phyloP scores from a whole-genome alignment of 2,797 vertebrate genomes.

The Pteropus rufus region DNA sequence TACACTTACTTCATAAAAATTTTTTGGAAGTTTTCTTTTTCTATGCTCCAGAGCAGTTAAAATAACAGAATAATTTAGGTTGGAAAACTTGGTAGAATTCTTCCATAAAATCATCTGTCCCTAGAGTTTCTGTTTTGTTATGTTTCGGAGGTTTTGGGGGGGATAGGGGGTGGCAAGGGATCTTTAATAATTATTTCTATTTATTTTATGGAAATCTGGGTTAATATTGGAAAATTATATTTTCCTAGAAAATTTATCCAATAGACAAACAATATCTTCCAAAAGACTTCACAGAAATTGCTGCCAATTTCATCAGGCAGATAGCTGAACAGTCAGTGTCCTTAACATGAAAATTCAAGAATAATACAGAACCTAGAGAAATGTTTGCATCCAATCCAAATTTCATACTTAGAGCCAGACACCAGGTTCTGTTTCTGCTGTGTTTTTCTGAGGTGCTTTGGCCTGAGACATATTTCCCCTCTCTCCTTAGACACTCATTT shows the following conservation, averaged over 20 bases:
- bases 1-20: background rate
- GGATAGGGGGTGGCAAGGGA: too few relatives aligned
- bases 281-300: constrained; percentile 7
- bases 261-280: background rate
- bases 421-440: background rate
- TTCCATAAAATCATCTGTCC: background rate
- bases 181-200: background rate
- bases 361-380: background rate
- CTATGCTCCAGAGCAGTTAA: background rate
- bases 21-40: background rate
- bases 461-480: background rate
- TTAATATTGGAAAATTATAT: background rate
- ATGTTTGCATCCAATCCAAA: background rate
- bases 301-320: background rate
- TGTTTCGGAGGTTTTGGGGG: background rate
- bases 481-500: background rate
- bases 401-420: background rate
- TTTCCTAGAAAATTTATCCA: background rate
- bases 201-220: background rate
- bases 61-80: background rate
- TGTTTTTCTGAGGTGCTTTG: background rate
- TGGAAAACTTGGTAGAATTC: background rate
- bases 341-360: background rate
- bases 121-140: background rate
- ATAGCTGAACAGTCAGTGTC: background rate